Evolutionary conservation across 2,888 invertebrate species (phyloP), one percentile per base, ranked within the genome.

Genomic region (Drosophila histrio): DNA sequence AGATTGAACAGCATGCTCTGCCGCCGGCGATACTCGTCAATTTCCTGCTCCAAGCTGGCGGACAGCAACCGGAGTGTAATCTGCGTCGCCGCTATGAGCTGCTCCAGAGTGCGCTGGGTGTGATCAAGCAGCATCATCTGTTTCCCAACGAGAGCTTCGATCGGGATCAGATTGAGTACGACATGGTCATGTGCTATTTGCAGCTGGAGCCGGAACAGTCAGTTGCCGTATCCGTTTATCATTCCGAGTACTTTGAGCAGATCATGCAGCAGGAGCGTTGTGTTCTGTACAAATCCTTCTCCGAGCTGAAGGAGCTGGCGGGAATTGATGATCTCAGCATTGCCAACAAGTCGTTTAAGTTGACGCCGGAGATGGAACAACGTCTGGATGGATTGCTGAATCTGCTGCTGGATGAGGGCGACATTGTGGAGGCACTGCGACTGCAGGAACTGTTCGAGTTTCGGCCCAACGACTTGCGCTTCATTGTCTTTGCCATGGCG

Each of bases 11-110:
- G 28, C 93, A 94, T 52, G 91, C 94, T 0, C 93, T 96, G 0
- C 91, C 93, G 0, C 94, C 95, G 13, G 93, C 93, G 65, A 92
- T 94, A 15, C 93, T 95, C 0, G 94, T 95, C 0, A 92, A 94
- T 69, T 96, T 96, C 88, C 93, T 95, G 36, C 91, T 94, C 1
- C 92, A 93, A 54, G 88, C 90, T 0, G 93, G 93, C 0, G 92
- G 93, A 2, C 92, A 93, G 66, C 92, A 94, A 26, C 84, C 84
- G 0, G 66, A 66, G 1, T 91, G 93, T 19, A 54, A 77, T 0
- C 72, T 79, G 2, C 59, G 68, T 0, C 88, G 88, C 24, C 94
- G 93, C 74, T 95, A 94, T 87, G 93, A 93, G 30, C 69, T 91
- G 13, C 75, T 91, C 1, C 91, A 91, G 65, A 87, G 81, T 36